Conservation (phyloP, 2,888 invertebrate species). For the Philonicus albiceps region DNA sequence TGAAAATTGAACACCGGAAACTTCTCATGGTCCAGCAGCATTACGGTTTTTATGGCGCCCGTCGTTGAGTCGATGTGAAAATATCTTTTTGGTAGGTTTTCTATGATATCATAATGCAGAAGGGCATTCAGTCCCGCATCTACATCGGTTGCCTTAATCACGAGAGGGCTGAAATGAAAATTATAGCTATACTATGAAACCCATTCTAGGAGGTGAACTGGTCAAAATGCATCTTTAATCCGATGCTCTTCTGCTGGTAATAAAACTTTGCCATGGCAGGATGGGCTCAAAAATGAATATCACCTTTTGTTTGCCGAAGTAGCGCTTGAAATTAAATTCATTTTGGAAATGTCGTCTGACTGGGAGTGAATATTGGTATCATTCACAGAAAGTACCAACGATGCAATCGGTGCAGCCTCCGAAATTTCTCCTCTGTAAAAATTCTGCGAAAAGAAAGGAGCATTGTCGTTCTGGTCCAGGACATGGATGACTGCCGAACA, state of each 20-base stretch:
- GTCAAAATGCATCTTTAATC: neutral
- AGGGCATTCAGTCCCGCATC: constrained; percentile 88
- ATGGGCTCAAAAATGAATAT: neutral
- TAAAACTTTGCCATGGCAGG: neutral
- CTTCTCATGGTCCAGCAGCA: constrained; percentile 82
- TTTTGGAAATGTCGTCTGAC: constrained; percentile 5
- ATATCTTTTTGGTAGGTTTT: constrained; percentile 77
- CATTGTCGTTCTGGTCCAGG: constrained; percentile 87
- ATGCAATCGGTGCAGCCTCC: constrained; percentile 77
- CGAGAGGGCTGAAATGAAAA: constrained; percentile 72
- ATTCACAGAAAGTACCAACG: constrained; percentile 73
- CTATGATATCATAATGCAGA: constrained; percentile 84
- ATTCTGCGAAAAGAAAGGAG: constrained; percentile 74
- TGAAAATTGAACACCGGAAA: constrained; percentile 76
- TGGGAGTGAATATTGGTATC: constrained; percentile 41
- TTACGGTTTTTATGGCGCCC: constrained; percentile 82
- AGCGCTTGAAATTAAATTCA: constrained; percentile 3
- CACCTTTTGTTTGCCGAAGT: constrained; percentile 33
- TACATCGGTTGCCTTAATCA: constrained; percentile 82
- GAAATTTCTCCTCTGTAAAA: constrained; percentile 76
- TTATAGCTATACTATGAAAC: neutral
- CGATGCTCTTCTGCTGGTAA: neutral
- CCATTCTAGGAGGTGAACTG: neutral
- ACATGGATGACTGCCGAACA: constrained; percentile 84
- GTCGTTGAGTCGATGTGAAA: constrained; percentile 89